phyloP scores from a whole-genome alignment of 2,113 vertebrate species.

The Litocranius walleri region DNA sequence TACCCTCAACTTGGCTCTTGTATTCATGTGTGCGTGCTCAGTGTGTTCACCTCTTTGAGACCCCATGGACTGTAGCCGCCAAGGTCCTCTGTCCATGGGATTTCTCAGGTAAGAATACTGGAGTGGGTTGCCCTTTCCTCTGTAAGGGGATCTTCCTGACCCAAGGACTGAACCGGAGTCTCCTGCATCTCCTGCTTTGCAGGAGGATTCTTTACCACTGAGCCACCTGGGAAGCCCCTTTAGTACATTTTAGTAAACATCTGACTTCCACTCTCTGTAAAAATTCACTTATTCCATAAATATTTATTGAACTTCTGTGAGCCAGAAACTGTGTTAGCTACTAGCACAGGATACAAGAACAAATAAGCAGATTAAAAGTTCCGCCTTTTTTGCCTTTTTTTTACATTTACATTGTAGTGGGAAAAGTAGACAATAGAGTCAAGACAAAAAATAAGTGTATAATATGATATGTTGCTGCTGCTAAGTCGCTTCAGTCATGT shows the following conservation, averaged over 20 bases:
- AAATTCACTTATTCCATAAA: not conserved
- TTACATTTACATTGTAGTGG: not conserved
- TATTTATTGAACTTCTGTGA: not conserved
- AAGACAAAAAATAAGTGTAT: not conserved
- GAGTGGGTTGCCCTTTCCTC: not conserved
- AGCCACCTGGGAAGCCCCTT: not conserved
- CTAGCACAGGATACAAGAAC: not conserved
- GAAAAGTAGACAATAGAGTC: not conserved
- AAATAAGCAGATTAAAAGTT: not conserved
- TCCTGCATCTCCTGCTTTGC: not conserved
- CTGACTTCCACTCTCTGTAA: not conserved
- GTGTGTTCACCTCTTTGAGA: not conserved
- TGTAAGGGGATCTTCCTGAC: not conserved
- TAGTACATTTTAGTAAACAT: not conserved
- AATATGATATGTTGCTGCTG: not conserved
- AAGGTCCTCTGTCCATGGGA: not conserved
- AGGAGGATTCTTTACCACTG: not conserved
- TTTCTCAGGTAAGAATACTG: not conserved
- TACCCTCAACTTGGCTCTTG: not conserved
- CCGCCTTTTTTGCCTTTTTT: not conserved
- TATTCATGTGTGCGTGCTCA: not conserved
- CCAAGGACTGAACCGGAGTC: not conserved
- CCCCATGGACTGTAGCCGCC: accelerated
- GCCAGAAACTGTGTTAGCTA: not conserved
- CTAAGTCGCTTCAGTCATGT: too few species aligned